Percentiles rank a stretch among this genome's conserved stretches.
Conservation (phyloP, 2,888 invertebrate genomes). For the Tridacna crocea region DNA sequence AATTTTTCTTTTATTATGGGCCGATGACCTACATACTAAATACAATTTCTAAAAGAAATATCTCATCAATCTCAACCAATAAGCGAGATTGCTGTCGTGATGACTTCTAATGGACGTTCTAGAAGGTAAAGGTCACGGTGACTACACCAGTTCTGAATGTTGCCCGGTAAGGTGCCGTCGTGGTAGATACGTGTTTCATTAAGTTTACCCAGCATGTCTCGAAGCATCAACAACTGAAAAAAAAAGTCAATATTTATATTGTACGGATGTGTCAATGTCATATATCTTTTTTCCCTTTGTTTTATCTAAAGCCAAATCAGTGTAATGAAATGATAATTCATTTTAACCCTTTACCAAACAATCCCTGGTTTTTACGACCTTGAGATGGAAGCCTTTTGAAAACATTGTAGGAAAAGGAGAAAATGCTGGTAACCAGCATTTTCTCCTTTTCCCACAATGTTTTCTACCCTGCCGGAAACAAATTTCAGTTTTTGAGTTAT, state of each 20-base stretch:
- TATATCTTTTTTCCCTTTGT: too few species aligned
- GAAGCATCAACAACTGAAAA: neutral
- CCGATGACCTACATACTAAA: neutral
- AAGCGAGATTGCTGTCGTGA: neutral
- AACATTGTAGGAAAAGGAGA: too few species aligned
- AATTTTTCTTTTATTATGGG: neutral
- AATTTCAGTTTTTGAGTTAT: too few species aligned
- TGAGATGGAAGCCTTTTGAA: too few species aligned
- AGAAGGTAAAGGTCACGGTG: neutral
- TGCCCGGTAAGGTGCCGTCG: neutral
- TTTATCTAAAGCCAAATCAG: too few species aligned
- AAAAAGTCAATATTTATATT: neutral
- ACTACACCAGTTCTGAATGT: slow-evolving; percentile 2
- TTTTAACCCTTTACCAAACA: too few species aligned
- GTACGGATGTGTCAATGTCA: too few species aligned
- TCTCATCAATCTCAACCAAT: neutral
- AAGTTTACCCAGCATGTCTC: neutral
- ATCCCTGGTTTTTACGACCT: too few species aligned
- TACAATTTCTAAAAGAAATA: neutral
- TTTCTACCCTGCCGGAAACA: too few species aligned
- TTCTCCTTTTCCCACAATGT: too few species aligned
- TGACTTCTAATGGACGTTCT: neutral
- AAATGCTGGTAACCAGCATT: too few species aligned
- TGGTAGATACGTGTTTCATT: slow-evolving; percentile 3
- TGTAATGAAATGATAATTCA: too few species aligned